Percentiles rank a stretch among this genome's conserved stretches.
These are phyloP conservation scores for Ophioninae sp. DNA, from an alignment of 2,888 invertebrate species.

Conservation along the genomic window DNA sequence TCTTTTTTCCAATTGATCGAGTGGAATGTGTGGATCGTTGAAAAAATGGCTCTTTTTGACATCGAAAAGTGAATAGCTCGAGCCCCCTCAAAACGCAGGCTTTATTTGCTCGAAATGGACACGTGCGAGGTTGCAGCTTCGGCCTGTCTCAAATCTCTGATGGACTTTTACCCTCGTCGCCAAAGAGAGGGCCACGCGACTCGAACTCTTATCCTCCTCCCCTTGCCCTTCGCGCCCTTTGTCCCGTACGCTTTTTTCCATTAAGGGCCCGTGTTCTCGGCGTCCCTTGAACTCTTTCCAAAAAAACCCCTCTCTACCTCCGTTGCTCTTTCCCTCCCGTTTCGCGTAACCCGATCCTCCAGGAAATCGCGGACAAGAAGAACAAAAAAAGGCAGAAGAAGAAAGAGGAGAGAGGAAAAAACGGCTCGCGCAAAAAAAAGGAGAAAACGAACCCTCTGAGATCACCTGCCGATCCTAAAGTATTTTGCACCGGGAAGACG, in stretches of 20 bases:
- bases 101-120: not conserved
- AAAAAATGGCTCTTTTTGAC: not conserved
- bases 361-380: conserved; percentile 55
- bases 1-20: not conserved
- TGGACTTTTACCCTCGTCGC: conserved; percentile 20
- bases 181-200: conserved; percentile 6
- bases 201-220: not conserved
- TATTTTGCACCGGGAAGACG: not conserved
- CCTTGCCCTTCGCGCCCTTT: not conserved
- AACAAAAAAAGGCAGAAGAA: not conserved
- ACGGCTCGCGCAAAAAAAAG: not conserved
- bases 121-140: conserved; percentile 21
- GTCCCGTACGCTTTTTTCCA: conserved; percentile 8
- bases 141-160: conserved; percentile 31
- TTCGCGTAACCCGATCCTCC: conserved; percentile 50
- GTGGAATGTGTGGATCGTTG: not conserved
- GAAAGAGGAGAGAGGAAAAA: not conserved
- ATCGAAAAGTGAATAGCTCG: not conserved
- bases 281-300: conserved; percentile 50
- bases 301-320: not conserved
- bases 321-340: conserved; percentile 4
- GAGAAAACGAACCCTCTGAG: not conserved
- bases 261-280: conserved; percentile 35
- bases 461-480: conserved; percentile 50
- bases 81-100: not conserved